These are phyloP conservation scores for Myiagra hebetior DNA, from an alignment of 2,113 vertebrate species.

Conservation along the genomic window DNA sequence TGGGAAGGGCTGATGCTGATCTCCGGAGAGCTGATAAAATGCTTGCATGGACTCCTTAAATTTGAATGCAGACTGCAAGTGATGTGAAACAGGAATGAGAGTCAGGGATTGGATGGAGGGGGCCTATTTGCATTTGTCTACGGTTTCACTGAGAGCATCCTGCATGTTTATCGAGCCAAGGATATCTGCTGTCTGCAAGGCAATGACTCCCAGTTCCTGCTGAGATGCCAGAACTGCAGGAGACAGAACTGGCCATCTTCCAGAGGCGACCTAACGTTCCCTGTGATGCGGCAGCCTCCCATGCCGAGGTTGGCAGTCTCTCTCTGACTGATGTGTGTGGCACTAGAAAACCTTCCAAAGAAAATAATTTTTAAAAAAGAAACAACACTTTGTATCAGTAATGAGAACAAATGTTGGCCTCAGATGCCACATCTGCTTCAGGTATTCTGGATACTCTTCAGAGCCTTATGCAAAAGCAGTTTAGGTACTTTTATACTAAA, in stretches of 20 bases:
- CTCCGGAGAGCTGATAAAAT: neutral
- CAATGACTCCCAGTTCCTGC: neutral
- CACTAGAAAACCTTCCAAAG: neutral
- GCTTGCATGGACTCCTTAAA: neutral
- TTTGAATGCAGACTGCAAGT: neutral
- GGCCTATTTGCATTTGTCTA: neutral
- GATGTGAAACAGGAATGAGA: neutral
- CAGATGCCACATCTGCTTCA: neutral
- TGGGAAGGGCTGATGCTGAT: neutral
- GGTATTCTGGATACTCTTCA: neutral
- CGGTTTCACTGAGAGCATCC: fast-evolving
- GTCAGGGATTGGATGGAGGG: neutral
- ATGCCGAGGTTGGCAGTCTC: neutral
- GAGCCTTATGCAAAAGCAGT: neutral
- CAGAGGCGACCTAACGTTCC: neutral
- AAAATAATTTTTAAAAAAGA: neutral
- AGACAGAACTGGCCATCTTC: neutral
- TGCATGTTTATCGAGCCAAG: neutral
- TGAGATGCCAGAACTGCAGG: neutral
- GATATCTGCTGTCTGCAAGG: neutral
- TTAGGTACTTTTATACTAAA: neutral
- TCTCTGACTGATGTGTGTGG: neutral
- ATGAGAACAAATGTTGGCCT: neutral
- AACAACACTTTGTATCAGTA: fast-evolving
- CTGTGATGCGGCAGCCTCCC: neutral